Evolutionary conservation across 1,140 invertebrate species (phyloP), one percentile per base, ranked within the genome.

Genomic region (Drosophila tsacasi): DNA sequence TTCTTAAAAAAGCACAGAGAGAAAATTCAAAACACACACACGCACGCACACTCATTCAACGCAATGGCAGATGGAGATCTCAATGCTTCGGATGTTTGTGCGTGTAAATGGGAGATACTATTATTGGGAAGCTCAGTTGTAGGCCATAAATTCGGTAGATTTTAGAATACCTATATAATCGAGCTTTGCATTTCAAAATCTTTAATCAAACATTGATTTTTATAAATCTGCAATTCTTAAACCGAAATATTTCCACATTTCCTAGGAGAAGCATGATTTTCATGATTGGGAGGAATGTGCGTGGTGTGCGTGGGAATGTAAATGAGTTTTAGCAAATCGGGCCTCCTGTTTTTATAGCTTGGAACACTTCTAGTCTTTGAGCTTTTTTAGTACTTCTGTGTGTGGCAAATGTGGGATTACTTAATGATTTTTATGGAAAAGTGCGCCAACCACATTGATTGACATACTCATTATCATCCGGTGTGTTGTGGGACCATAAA

Each of bases 381-480:
- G 13, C 40, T 67, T 30, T 57, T 57, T 71, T 71, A 71, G 64
- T 71, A 71, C 23, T 68, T 61, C 35, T 60, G 67, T 44, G 69
- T 23, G 32, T 55, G 66, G 37, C 37, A 39, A 30, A 50, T 73
- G 67, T 59, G 54, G 79, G 79, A 83, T 85, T 84, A 83, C 47
- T 58, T 68, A 62, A 83, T 83, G 81, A 47, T 63, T 39, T 37
- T 49, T 27, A 58, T 32, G 77, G 17, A 47, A 42, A 15, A 67
- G 67, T 44, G n/a, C 27, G 46, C 46, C 27, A 73, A 42, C 46
- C 44, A 55, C 30, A 42, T 65, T 44, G 35, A 65, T 61, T 44
- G 0, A 15, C 50, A 17, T n/a, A 12, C 19, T 35, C 27, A 30
- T 12, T 19, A 19, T 30, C 12, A 23, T 35, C 62, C 42, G 60